Percentiles rank a stretch among this genome's conserved stretches.
These are phyloP conservation scores for Andricus grossulariae DNA, from an alignment of 1,140 invertebrate species.

Conservation along the genomic window DNA sequence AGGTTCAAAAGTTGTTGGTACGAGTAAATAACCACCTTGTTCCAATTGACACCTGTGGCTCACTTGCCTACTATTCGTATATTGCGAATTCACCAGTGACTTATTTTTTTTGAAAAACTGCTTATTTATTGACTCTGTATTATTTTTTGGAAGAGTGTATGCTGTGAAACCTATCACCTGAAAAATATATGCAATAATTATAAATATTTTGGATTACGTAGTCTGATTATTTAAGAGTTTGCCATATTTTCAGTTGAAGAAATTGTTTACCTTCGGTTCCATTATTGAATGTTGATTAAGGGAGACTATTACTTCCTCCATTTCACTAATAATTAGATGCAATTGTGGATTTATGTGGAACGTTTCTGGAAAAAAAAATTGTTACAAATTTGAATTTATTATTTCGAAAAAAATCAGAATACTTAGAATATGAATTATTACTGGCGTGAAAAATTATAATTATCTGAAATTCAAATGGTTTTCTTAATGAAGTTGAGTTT, in stretches of 20 bases:
- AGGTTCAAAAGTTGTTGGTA: constrained; percentile 95
- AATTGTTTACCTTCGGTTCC: constrained; percentile 85
- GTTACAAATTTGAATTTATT: background rate
- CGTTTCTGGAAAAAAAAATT: constrained; percentile 80
- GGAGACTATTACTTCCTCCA: constrained; percentile 90
- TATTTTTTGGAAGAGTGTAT: constrained; percentile 86
- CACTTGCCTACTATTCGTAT: constrained; percentile 93
- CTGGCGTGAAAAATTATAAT: background rate
- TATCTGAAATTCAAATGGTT: no score
- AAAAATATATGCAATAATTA: constrained; percentile 39
- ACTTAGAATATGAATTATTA: background rate
- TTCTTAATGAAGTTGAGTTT: no score
- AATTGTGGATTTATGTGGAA: constrained; percentile 96
- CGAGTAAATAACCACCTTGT: constrained; percentile 88
- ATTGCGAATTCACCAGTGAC: constrained; percentile 92
- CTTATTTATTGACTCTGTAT: constrained; percentile 81
- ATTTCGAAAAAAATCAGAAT: background rate
- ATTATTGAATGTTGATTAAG: constrained; percentile 93
- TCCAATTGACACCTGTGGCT: constrained; percentile 88
- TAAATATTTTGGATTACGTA: background rate
- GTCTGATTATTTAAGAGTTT: background rate
- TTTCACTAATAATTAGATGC: constrained; percentile 86
- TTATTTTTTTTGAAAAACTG: constrained; percentile 93
- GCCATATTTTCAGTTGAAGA: background rate
- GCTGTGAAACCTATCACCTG: constrained; percentile 94